Evolutionary conservation across 2,113 vertebrate genomes (phyloP), one percentile per base, ranked within the genome.

Genomic region (Gambusia affinis): DNA sequence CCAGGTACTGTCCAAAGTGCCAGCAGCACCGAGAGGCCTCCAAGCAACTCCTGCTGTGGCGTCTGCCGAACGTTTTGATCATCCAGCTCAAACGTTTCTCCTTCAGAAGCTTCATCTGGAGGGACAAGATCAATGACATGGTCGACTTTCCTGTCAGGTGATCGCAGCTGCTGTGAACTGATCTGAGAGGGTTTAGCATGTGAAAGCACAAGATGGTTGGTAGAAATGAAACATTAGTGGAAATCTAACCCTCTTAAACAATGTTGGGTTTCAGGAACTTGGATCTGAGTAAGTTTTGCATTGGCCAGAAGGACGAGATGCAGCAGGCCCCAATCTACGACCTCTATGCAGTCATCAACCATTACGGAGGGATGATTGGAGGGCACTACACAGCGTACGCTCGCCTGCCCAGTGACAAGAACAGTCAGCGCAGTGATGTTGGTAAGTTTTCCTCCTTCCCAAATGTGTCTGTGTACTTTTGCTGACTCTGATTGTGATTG

Each of bases 41-140:
- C 66, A 99, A 99, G 80, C 98, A 99, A 79, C 94, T 99, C 84
- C 85, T 99, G 90, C 89, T 99, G 4, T 99, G 98, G 98, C 96
- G 98, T 29, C 92, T 99, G 39, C 98, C 98, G 12, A 99, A 97
- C 0, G 94, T 99, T 29, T 94, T 99, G 82, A 99, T 99, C 74
- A 98, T 99, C 83, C 98, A 99, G 93, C 97, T 99, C 30, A 99
- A 99, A 82, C 98, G 98, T 85, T 99, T 99, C 94, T 99, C 98
- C 86, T 99, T 99, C 83, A 96, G 98, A 64, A 99, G 97, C 82
- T 99, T 99, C 89, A 98, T 99, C 82, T 99, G 98, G 98, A 96
- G 98, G 64, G 98, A 99, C 87, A 99, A 99, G 90, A 99, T 99
- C 89, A 99, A 99, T 0, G 98, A 99, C 90, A 96, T 99, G 96